Base-by-base conservation (phyloP, 92 coral and sea anemone genomes). In the Actinostola sp. region DNA sequence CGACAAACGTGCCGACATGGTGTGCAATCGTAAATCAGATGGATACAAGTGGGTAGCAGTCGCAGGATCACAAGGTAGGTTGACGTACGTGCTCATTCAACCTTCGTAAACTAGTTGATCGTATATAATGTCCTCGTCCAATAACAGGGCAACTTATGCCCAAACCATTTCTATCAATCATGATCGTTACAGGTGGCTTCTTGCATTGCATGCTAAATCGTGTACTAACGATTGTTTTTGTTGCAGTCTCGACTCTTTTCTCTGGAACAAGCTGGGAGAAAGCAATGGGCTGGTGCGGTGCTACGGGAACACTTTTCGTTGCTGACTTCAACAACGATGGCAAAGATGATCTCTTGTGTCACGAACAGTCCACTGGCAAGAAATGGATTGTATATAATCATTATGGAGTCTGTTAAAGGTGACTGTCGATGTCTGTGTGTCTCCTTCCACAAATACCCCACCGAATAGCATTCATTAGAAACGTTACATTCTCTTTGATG, bases 241-340 rank as follows among this genome's bases (percentile, higher is more conserved):
- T 46, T 46, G 2, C 33, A 54, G 61, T 54, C 3, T 3, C 8
- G n/a, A 23, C 48, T 62, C 43, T 62, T 21, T 62, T 33, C 48
- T 61, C 15, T 39, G 70, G 70, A 1, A 63, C 70, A 1, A 63
- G 53, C 10, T 63, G 70, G 70, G 35, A 42, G 8, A 35, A 21
- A 13, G 67, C 67, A 4, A 61, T 61, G 67, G 25, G 45, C 25
- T 61, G 67, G 67, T 61, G 67, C 20, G 38, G 13, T 2, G 30
- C 13, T 21, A n/a, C 15, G 2, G 42, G 31, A 54, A 54, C 61
- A 17, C 34, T 54, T 23, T 55, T 24, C 19, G 32, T 29, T 55
- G 25, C 34, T 10, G 70, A 63, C 43, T 67, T 67, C 45, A 67
- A 67, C 73, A 51, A 51, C 33, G 73, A 67, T 17, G 73, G 73